Conservation (phyloP, 2,888 invertebrate species). For the Dendrolimus houi region DNA sequence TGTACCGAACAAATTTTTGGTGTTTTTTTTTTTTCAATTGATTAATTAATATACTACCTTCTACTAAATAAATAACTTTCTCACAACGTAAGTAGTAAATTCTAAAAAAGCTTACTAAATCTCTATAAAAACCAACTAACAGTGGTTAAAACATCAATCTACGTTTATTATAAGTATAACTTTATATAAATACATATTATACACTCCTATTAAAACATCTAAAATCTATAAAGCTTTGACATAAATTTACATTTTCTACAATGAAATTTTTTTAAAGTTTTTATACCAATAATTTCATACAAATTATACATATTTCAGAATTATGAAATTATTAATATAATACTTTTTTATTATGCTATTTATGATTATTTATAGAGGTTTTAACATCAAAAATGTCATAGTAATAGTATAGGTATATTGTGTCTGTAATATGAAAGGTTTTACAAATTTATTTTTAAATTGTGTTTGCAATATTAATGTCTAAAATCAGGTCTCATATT, state of each 20-base stretch:
- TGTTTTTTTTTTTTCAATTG: no score
- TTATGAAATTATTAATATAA: not conserved
- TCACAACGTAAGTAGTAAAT: conserved; percentile 31
- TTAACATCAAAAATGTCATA: conserved; percentile 1
- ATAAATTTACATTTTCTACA: not conserved
- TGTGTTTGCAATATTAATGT: conserved; percentile 20
- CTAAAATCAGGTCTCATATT: conserved; percentile 50
- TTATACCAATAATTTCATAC: no score
- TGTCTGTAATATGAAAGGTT: not conserved
- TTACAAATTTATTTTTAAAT: conserved; percentile 6
- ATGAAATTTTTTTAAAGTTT: no score
- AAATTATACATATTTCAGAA: no score
- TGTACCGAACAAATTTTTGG: no score
- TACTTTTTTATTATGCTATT: not conserved
- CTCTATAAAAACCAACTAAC: conserved; percentile 38
- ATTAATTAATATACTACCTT: no score
- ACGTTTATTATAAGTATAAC: conserved; percentile 14
- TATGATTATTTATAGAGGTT: not conserved
- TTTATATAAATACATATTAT: conserved; percentile 8
- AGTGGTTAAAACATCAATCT: conserved; percentile 49
- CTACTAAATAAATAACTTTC: conserved; percentile 1
- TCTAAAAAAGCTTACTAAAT: conserved; percentile 39
- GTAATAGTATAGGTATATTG: not conserved
- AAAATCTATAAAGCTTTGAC: not conserved
- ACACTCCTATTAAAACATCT: conserved; percentile 1